Conservation (phyloP, 2,888 invertebrate genomes). For the Pollenia labialis region DNA sequence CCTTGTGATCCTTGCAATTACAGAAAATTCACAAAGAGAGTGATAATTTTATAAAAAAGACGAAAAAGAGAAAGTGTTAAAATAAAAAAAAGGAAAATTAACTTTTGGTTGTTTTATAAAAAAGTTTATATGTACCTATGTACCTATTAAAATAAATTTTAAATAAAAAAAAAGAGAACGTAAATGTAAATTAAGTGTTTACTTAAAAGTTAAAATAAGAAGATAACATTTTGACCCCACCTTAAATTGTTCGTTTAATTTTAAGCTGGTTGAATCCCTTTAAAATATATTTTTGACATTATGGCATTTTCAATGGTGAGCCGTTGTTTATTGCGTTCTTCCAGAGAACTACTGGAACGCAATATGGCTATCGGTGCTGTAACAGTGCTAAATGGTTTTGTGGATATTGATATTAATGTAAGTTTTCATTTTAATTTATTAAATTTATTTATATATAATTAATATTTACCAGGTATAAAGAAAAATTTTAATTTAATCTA, state of each 20-base stretch:
- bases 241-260: constrained; percentile 11
- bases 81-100: constrained; percentile 19
- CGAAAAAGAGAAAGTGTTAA: constrained; percentile 40
- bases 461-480: no score
- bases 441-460: no score
- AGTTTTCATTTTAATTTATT: constrained; percentile 52
- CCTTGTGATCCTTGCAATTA: constrained; percentile 47
- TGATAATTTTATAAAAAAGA: neutral
- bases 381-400: constrained; percentile 73
- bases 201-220: neutral
- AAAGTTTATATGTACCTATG: no score
- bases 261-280: neutral
- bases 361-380: constrained; percentile 77
- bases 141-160: neutral
- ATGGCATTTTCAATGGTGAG: constrained; percentile 80
- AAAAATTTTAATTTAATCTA: neutral
- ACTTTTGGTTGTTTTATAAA: neutral
- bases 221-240: constrained; percentile 3
- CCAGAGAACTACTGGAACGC: constrained; percentile 81
- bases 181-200: neutral
- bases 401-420: constrained; percentile 74
- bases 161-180: constrained; percentile 2
- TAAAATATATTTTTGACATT: constrained; percentile 15
- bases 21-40: constrained; percentile 24
- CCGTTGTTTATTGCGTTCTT: constrained; percentile 80